Conservation (phyloP, 2,797 vertebrate species). For the Malacoctenus gilli region DNA sequence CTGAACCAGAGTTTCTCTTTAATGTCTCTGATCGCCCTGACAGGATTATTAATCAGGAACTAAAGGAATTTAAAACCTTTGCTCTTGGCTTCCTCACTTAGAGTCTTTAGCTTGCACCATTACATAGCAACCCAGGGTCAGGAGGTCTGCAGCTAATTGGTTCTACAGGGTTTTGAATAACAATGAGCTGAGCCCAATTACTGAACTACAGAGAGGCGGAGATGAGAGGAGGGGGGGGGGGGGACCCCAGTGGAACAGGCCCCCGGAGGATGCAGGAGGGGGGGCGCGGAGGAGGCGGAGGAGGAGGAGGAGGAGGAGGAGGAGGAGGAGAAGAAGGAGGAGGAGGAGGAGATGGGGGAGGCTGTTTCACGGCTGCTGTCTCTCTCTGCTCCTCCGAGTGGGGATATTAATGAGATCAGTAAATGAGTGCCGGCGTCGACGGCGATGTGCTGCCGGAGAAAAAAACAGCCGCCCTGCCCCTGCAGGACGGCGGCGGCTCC, state of each 20-base stretch:
- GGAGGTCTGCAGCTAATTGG: conserved; percentile 87
- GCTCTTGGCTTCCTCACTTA: conserved; percentile 83
- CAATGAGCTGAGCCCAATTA: conserved; percentile 86
- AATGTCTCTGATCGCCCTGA: conserved; percentile 93
- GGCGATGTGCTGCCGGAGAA: conserved; percentile 79
- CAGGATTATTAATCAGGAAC: conserved; percentile 96
- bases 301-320: conserved; percentile 37
- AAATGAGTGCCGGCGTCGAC: conserved; percentile 85
- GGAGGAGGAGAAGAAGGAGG: conserved; percentile 49
- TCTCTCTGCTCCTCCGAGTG: conserved; percentile 72
- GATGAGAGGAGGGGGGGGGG: conserved; percentile 64
- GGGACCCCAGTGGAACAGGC: conserved; percentile 66
- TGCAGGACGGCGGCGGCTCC: conserved; percentile 70
- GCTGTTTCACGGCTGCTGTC: conserved; percentile 69
- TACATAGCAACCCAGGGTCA: conserved; percentile 83
- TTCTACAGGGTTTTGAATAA: conserved; percentile 85
- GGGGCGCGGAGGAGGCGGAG: conserved; percentile 42
- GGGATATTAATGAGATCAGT: conserved; percentile 85
- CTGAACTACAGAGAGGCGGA: conserved; percentile 74
- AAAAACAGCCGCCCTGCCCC: conserved; percentile 76
- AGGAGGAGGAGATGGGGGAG: conserved; percentile 47
- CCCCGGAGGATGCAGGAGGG: conserved; percentile 57
- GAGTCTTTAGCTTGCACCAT: conserved; percentile 81
- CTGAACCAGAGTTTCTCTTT: conserved; percentile 88
- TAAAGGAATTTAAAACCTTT: conserved; percentile 90